A percentile compares a stretch with the other conserved stretches of the same genome.
Evolutionary conservation across 2,888 invertebrate species (phyloP).

Genomic region (Pseudoips prasinana): DNA sequence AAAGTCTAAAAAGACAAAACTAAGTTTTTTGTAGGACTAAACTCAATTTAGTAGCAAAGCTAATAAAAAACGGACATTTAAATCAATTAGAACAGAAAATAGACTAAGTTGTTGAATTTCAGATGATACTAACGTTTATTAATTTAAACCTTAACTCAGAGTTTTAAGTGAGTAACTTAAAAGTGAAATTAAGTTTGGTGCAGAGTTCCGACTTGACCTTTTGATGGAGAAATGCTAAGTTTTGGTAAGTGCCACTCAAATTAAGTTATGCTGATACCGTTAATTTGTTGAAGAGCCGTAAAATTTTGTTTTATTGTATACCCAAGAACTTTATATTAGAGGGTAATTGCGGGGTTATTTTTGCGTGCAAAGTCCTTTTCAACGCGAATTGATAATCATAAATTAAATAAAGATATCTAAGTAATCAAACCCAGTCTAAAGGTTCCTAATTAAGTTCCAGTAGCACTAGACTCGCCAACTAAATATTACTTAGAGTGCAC

Average conservation of each 20-base stretch:
- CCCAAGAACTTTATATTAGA: not conserved
- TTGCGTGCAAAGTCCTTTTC: too few species aligned
- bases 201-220: constrained; percentile 23
- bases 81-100: constrained; percentile 32
- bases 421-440: too few species aligned
- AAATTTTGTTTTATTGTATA: not conserved
- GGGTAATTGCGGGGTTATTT: not conserved
- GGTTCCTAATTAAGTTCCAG: too few species aligned
- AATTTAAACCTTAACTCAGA: constrained; percentile 38
- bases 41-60: constrained; percentile 9
- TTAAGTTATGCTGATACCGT: constrained; percentile 7
- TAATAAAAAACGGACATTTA: constrained; percentile 25
- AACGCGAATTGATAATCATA: too few species aligned
- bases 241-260: constrained; percentile 9
- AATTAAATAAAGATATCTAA: too few species aligned
- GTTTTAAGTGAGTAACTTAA: constrained; percentile 45
- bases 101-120: constrained; percentile 26
- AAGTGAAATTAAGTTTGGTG: constrained; percentile 41
- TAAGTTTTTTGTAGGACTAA: too few species aligned
- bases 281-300: not conserved
- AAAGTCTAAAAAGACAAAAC: too few species aligned
- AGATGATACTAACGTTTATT: constrained; percentile 41
- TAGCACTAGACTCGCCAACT: too few species aligned
- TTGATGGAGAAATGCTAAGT: constrained; percentile 17
- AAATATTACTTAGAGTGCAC: too few species aligned